Evolutionary conservation across 2,888 invertebrate genomes (phyloP), one percentile per base, ranked within the genome.

Genomic region (Agonopterix heracliana): DNA sequence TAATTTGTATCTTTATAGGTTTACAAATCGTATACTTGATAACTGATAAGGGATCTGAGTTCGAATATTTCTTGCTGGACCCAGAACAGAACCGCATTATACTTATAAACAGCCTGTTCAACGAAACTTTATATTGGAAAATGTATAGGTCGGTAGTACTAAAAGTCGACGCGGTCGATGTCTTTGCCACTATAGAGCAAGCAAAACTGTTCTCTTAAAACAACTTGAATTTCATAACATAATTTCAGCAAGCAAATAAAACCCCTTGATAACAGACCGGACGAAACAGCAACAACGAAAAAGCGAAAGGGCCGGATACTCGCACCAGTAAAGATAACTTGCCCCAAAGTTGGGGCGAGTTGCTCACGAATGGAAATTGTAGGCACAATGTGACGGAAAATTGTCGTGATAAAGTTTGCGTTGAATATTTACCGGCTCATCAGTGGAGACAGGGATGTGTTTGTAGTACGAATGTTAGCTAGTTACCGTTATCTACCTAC

Each of bases 271-370:
- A 50, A 45, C 43, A 40, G 34, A 47, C 40, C 34, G 49, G 46
- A 26, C 46, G 34, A 26, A 13, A 13, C 9, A 13, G 17, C 26
- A 17, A 26, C 34, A 44, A 26, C 34, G 2, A 47, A 45, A 45
- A 41, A 9, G 26, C 9, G 13, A 45, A 41, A 9, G 26, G 11
- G 13, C 41, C n/a, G 48, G 45, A 42, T 43, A 34, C 12, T 14
- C 36, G 17, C 41, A 12, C 38, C 47, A n/a, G 43, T 51, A 42
- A 45, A 51, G 51, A 51, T 51, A 51, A 50, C 41, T 2, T 8
- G 26, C n/a, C 41, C 34, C 34, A 41, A 46, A 46, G 34, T 41
- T 46, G 13, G 34, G 26, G 26, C 14, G 8, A 9, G 44, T 14
- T 46, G 12, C 34, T 44, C 34, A 34, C 44, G 14, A 45, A 50